Evolutionary conservation across 2,888 invertebrate species (phyloP).

Genomic region (Blera fallax): DNA sequence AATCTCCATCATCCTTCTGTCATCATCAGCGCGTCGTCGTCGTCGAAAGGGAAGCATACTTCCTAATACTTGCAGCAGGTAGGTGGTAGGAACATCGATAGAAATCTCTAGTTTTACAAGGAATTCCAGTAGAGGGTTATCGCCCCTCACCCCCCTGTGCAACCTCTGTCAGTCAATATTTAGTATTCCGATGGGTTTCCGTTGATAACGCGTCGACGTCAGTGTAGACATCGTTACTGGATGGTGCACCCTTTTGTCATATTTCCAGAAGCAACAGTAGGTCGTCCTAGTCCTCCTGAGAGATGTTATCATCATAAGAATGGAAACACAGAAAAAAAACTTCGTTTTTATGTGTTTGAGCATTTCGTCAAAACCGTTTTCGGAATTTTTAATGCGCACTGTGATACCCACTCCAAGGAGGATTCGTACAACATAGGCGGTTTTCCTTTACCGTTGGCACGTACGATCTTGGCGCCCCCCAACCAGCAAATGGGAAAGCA

Average conservation of each 20-base stretch:
- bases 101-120: slow-evolving; percentile 63
- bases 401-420: neutral
- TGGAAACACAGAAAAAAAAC: slow-evolving; percentile 37
- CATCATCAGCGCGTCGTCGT: slow-evolving; percentile 25
- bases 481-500: neutral
- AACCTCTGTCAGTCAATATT: slow-evolving; percentile 47
- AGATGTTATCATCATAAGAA: slow-evolving; percentile 55
- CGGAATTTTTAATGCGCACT: slow-evolving; percentile 66
- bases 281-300: slow-evolving; percentile 12
- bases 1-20: slow-evolving; percentile 57
- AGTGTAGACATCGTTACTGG: slow-evolving; percentile 55
- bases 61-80: slow-evolving; percentile 46
- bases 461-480: slow-evolving; percentile 57
- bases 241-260: slow-evolving; percentile 70
- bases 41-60: slow-evolving; percentile 42
- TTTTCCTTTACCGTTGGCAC: slow-evolving; percentile 55
- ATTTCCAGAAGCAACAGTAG: slow-evolving; percentile 65
- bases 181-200: slow-evolving; percentile 67
- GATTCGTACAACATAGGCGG: slow-evolving; percentile 12
- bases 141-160: neutral
- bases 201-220: slow-evolving; percentile 69
- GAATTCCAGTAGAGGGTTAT: slow-evolving; percentile 19
- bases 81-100: slow-evolving; percentile 37
- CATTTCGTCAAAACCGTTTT: slow-evolving; percentile 70
- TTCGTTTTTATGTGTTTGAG: slow-evolving; percentile 54